phyloP scores from a whole-genome alignment of 2,888 invertebrate species.

The Hipparchia sbordonii region DNA sequence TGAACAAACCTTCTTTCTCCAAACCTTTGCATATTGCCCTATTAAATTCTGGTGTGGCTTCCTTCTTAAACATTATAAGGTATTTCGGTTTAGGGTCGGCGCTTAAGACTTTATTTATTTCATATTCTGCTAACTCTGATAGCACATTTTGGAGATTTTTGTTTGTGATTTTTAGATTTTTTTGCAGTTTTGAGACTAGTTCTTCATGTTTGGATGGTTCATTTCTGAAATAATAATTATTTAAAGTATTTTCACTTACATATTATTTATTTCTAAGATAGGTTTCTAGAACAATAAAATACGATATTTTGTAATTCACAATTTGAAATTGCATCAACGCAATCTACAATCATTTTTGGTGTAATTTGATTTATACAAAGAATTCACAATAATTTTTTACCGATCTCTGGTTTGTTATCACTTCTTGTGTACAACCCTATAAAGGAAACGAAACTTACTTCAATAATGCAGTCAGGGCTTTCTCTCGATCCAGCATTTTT shows the following conservation, averaged over 20 bases:
- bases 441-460: conserved; percentile 82
- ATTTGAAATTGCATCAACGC: too few relatives aligned
- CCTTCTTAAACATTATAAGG: conserved; percentile 85
- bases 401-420: too few relatives aligned
- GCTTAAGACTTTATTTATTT: conserved; percentile 84
- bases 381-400: too few relatives aligned
- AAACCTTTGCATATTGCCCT: conserved; percentile 86
- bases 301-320: too few relatives aligned
- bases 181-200: conserved; percentile 88
- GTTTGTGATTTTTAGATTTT: conserved; percentile 84
- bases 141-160: conserved; percentile 86
- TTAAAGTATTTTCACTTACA: neutral
- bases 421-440: too few relatives aligned
- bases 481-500: conserved; percentile 85
- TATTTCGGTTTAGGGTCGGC: conserved; percentile 78
- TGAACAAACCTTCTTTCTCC: conserved; percentile 81
- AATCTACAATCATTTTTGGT: too few relatives aligned
- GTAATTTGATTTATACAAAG: too few relatives aligned
- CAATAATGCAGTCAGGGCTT: conserved; percentile 85
- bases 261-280: too few relatives aligned
- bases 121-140: conserved; percentile 87
- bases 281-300: too few relatives aligned
- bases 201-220: conserved; percentile 87
- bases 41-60: conserved; percentile 91
- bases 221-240: conserved; percentile 79